Evolutionary conservation across 92 coral and sea anemone genomes (phyloP).

Genomic region (Siderastrea siderea): DNA sequence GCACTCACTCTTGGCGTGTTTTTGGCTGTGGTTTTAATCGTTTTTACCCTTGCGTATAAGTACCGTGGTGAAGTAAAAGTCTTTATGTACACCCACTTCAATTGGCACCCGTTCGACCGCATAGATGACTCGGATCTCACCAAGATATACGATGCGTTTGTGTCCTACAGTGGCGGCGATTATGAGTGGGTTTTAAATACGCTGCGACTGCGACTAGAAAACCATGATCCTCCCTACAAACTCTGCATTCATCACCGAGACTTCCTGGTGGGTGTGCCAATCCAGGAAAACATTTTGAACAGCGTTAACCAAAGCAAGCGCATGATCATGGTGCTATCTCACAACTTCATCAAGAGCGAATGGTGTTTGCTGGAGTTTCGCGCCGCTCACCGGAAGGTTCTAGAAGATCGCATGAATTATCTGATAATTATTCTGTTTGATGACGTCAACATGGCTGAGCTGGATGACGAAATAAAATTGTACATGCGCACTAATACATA

Average conservation of each 20-base stretch:
- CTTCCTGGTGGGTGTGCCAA: conserved; percentile 81
- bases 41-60: neutral
- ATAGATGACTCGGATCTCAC: conserved; percentile 77
- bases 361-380: conserved; percentile 93
- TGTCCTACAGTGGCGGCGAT: conserved; percentile 84
- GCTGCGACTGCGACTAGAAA: conserved; percentile 67
- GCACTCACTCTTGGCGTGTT: conserved; percentile 16
- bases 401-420: conserved; percentile 78
- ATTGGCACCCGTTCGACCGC: conserved; percentile 92
- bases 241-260: conserved; percentile 88
- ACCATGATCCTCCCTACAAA: conserved; percentile 74
- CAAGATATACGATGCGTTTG: conserved; percentile 88
- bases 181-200: conserved; percentile 74
- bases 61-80: conserved; percentile 80
- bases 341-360: conserved; percentile 79
- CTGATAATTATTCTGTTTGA: conserved; percentile 83
- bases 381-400: conserved; percentile 85
- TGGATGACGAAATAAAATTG: conserved; percentile 80
- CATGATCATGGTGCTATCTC: conserved; percentile 85
- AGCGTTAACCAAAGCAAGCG: conserved; percentile 80
- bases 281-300: conserved; percentile 79
- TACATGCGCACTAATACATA: conserved; percentile 87
- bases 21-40: neutral
- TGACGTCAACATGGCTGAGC: conserved; percentile 66
- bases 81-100: conserved; percentile 72